Conservation (phyloP, 2,888 invertebrate genomes). For the Tipula helvola region DNA sequence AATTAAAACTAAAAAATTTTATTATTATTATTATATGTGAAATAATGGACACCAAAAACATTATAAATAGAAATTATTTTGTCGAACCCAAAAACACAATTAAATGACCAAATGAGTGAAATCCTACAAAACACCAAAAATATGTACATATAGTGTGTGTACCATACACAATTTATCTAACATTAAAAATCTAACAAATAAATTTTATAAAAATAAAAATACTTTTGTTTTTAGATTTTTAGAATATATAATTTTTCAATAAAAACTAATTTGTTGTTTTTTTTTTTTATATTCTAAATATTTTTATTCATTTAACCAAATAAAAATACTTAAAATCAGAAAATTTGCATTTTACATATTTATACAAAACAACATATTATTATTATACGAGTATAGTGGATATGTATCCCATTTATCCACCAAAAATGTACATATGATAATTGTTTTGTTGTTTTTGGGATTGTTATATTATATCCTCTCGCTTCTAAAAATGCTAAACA, state of each 20-base stretch:
- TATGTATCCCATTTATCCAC: neutral
- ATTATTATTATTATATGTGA: neutral
- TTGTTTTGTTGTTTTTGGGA: neutral
- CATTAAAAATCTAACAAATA: slow-evolving; percentile 4
- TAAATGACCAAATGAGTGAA: neutral
- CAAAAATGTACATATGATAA: neutral
- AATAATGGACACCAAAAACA: neutral
- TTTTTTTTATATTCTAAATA: neutral
- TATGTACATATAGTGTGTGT: no score
- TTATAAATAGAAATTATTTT: neutral
- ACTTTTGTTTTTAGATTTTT: neutral
- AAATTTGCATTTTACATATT: neutral
- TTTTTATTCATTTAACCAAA: neutral
- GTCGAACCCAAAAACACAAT: neutral
- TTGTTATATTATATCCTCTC: neutral
- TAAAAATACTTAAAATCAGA: neutral
- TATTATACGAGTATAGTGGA: neutral
- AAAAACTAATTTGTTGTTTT: neutral
- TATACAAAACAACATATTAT: neutral
- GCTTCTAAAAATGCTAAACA: neutral
- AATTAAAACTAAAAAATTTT: neutral
- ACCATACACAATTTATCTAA: neutral
- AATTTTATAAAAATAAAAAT: neutral
- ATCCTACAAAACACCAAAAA: neutral
- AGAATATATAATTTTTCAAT: neutral